Percentiles rank a stretch among this genome's conserved stretches.
These are phyloP conservation scores for Scalopus aquaticus DNA, from an alignment of 2,113 vertebrate genomes.

Conservation along the genomic window DNA sequence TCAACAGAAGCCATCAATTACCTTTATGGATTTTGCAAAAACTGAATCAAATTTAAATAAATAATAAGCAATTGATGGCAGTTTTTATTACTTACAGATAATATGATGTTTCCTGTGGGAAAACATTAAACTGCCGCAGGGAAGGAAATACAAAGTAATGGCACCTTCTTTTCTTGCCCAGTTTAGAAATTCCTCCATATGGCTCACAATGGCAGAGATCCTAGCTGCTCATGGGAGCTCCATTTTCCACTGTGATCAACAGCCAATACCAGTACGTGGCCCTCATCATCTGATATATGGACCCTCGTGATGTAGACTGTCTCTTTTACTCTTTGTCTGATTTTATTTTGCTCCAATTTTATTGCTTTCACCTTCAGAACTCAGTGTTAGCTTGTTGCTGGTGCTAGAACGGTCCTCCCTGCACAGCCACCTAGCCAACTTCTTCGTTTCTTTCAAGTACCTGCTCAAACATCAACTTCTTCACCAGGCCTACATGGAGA, in stretches of 20 bases:
- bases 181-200: not conserved
- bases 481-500: not conserved
- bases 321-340: not conserved
- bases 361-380: not conserved
- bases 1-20: slow-evolving; percentile 52
- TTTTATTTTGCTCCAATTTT: not conserved
- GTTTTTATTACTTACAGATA: slow-evolving; percentile 43
- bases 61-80: slow-evolving; percentile 3
- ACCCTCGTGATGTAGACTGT: not conserved
- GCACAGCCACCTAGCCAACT: not conserved
- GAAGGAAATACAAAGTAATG: not conserved
- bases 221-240: not conserved
- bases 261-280: not conserved
- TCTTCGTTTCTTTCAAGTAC: not conserved
- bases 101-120: not conserved
- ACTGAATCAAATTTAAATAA: slow-evolving; percentile 7
- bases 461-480: not conserved
- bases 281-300: too few relatives aligned
- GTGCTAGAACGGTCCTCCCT: not conserved
- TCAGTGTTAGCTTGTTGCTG: not conserved
- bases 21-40: slow-evolving; percentile 45
- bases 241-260: not conserved
- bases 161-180: not conserved
- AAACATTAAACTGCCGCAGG: not conserved
- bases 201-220: not conserved